phyloP scores from a whole-genome alignment of 2,113 vertebrate genomes.

The Ia io region DNA sequence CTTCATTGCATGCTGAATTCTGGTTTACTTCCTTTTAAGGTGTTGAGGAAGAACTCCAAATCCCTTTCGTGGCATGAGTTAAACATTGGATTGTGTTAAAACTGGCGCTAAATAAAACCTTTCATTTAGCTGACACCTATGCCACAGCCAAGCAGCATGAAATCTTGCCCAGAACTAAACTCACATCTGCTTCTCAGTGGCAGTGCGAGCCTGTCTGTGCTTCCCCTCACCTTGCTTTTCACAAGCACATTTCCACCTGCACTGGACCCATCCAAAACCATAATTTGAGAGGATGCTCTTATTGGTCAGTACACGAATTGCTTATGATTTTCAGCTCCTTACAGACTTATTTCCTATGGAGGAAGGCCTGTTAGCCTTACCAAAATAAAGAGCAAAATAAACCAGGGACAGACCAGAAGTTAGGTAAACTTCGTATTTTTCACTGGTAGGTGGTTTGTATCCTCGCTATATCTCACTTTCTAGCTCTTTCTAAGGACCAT shows the following conservation, averaged over 20 bases:
- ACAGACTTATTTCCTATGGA: slow-evolving; percentile 45
- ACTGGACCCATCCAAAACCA: neutral
- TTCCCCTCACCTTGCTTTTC: slow-evolving; percentile 38
- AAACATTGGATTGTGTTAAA: slow-evolving; percentile 72
- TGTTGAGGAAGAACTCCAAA: slow-evolving; percentile 46
- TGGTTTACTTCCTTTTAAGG: slow-evolving; percentile 67
- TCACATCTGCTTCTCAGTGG: slow-evolving; percentile 1
- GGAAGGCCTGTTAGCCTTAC: slow-evolving; percentile 60
- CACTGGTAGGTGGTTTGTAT: neutral
- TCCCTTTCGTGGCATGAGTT: slow-evolving; percentile 69
- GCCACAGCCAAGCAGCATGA: neutral
- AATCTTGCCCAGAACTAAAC: slow-evolving; percentile 40
- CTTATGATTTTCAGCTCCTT: slow-evolving; percentile 46
- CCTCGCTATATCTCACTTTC: slow-evolving; percentile 29
- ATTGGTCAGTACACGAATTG: slow-evolving; percentile 62
- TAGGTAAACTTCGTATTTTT: slow-evolving; percentile 53
- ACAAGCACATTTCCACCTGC: neutral
- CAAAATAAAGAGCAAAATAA: slow-evolving; percentile 66
- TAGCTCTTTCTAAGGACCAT: neutral
- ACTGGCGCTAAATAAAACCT: slow-evolving; percentile 62
- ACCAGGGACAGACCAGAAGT: slow-evolving; percentile 48
- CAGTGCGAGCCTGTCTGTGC: neutral
- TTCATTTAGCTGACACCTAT: slow-evolving; percentile 35
- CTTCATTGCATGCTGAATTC: slow-evolving; percentile 61
- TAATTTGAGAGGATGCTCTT: slow-evolving; percentile 16